phyloP scores from a whole-genome alignment of 2,797 vertebrate species.

The Xerus rutilus region DNA sequence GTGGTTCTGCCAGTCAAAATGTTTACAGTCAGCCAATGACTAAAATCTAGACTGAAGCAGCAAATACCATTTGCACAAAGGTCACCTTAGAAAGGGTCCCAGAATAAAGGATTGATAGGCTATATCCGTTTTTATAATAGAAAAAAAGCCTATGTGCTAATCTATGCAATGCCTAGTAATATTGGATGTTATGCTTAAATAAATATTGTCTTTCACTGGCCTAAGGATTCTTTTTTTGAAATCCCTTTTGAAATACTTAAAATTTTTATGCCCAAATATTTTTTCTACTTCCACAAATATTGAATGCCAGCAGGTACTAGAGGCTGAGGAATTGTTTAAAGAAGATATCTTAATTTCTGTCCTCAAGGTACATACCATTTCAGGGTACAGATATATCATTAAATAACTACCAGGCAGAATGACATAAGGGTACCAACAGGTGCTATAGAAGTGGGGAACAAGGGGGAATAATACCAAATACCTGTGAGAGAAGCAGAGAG shows the following conservation, averaged over 20 bases:
- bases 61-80: not conserved
- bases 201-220: not conserved
- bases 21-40: not conserved
- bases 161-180: not conserved
- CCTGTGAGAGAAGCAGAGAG: not conserved
- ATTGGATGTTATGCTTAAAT: not conserved
- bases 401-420: not conserved
- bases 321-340: not conserved
- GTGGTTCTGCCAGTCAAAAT: not conserved
- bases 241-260: constrained; percentile 21
- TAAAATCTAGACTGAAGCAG: not conserved
- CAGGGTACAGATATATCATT: not conserved
- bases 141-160: not conserved
- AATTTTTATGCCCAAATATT: not conserved
- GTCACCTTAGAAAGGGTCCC: not conserved
- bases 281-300: not conserved
- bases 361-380: not conserved
- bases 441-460: not conserved
- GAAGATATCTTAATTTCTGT: not conserved
- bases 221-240: not conserved
- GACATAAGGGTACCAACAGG: not conserved
- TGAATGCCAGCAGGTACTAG: not conserved
- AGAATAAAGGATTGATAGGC: not conserved
- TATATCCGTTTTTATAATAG: not conserved
- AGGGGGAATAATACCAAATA: not conserved